Evolutionary conservation across 2,113 vertebrate genomes (phyloP).

Genomic region (Melanostigma gelatinosum): DNA sequence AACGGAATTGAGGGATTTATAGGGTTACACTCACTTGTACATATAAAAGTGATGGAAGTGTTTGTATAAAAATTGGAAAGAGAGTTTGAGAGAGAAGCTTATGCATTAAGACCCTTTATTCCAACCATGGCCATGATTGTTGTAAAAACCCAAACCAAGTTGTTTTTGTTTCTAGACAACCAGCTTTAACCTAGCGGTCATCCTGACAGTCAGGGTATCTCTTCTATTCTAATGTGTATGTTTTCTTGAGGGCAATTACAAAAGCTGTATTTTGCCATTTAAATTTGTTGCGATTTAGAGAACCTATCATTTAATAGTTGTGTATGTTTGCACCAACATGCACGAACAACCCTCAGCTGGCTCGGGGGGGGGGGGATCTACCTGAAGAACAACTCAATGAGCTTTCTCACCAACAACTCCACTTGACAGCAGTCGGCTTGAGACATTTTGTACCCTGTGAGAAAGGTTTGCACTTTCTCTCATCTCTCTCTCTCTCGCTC

Average conservation of each 20-base stretch:
- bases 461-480: slow-evolving; percentile 73
- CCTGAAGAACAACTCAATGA: slow-evolving; percentile 69
- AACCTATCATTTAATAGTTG: not conserved
- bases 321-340: not conserved
- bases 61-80: no score
- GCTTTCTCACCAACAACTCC: slow-evolving; percentile 75
- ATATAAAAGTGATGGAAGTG: not conserved
- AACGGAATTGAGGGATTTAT: not conserved
- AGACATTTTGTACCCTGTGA: slow-evolving; percentile 77
- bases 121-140: not conserved
- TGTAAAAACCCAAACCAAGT: not conserved
- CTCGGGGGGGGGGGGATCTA: slow-evolving; percentile 40
- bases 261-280: not conserved
- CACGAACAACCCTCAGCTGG: slow-evolving; percentile 25
- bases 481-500: slow-evolving; percentile 22
- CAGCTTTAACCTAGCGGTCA: not conserved
- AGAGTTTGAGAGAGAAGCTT: no score
- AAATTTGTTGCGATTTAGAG: not conserved
- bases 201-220: not conserved
- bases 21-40: not conserved
- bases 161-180: not conserved
- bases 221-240: not conserved
- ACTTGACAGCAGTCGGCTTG: slow-evolving; percentile 80
- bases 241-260: not conserved
- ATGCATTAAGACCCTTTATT: not conserved